Percentiles rank a stretch among this genome's conserved stretches.
These are phyloP conservation scores for Chaetophractus vellerosus DNA, from an alignment of 2,797 vertebrate genomes.

Conservation along the genomic window DNA sequence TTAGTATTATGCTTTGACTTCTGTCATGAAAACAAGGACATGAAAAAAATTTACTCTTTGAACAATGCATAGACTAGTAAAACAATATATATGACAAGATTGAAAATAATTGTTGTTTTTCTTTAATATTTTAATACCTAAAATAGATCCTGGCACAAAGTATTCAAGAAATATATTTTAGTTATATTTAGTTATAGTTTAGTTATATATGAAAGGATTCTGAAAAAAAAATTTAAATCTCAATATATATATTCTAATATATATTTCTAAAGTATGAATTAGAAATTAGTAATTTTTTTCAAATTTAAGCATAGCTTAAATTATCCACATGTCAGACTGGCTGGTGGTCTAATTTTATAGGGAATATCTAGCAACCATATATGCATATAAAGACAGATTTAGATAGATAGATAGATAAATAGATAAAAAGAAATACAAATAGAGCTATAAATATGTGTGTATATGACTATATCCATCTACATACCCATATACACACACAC, in stretches of 20 bases:
- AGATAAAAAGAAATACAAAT: neutral
- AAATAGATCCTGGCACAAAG: neutral
- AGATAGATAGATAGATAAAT: neutral
- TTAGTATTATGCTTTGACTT: neutral
- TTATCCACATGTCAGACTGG: neutral
- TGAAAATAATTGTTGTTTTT: neutral
- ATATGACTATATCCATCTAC: no score
- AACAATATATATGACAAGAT: neutral
- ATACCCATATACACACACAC: neutral
- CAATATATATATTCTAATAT: neutral
- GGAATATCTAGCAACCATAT: accelerated
- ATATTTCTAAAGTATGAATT: neutral
- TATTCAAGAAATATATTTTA: neutral
- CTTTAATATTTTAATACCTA: neutral
- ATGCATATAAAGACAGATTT: accelerated
- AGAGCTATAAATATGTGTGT: no score
- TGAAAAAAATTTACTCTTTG: neutral
- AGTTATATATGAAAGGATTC: neutral
- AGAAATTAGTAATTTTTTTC: neutral
- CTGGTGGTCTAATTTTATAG: neutral
- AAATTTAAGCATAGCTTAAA: neutral
- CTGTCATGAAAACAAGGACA: neutral
- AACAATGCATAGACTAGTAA: neutral
- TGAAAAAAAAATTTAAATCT: neutral
- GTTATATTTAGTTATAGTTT: no score